These are phyloP conservation scores for Netelia melanura DNA, from an alignment of 2,888 invertebrate genomes.

Conservation along the genomic window DNA sequence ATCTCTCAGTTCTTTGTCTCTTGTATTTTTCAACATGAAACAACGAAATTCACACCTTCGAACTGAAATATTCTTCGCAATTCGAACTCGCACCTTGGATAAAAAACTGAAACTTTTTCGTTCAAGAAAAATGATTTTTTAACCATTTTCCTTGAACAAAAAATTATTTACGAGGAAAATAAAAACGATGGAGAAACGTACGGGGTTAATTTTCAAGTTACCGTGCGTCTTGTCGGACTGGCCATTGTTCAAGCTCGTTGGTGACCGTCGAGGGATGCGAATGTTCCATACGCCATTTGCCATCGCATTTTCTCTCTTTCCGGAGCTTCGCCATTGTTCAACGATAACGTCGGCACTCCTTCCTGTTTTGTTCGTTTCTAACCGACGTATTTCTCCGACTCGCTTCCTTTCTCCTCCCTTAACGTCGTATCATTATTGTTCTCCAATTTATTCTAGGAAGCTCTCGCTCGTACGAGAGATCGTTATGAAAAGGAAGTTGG, in stretches of 20 bases:
- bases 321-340: constrained; percentile 19
- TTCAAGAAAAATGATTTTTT: too few species aligned
- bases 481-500: constrained; percentile 20
- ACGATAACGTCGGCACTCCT: background rate
- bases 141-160: too few species aligned
- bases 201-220: too few species aligned
- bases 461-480: constrained; percentile 14
- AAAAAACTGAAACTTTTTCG: too few species aligned
- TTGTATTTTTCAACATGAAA: too few species aligned
- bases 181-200: too few species aligned
- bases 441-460: constrained; percentile 48
- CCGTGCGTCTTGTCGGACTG: too few species aligned
- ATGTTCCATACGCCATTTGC: constrained; percentile 5
- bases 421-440: constrained; percentile 48
- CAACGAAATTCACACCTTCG: too few species aligned
- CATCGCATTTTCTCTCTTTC: constrained; percentile 19
- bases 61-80: too few species aligned
- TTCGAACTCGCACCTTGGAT: too few species aligned
- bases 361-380: constrained; percentile 10
- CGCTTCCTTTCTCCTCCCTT: background rate
- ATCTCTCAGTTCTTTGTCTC: too few species aligned
- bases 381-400: background rate
- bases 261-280: background rate
- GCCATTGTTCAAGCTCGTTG: background rate
- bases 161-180: too few species aligned